Conservation (phyloP, 2,888 invertebrate genomes). For the Lycophotia porphyrea region DNA sequence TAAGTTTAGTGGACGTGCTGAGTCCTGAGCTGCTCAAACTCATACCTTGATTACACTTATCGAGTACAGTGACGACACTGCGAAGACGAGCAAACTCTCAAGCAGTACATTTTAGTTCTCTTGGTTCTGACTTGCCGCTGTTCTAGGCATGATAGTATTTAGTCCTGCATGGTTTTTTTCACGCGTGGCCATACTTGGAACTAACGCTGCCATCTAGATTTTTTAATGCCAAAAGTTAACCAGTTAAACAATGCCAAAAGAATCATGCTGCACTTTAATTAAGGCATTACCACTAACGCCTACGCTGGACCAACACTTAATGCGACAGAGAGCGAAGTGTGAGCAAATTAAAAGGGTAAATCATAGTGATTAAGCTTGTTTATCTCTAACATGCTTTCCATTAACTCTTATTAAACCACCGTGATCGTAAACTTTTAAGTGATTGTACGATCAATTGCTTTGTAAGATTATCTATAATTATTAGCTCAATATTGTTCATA, state of each 20-base stretch:
- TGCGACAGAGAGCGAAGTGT: conserved; percentile 7
- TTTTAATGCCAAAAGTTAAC: not conserved
- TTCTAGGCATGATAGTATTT: not conserved
- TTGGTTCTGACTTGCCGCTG: too few species aligned
- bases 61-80: not conserved
- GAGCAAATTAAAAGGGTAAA: not conserved
- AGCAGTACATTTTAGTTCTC: not conserved
- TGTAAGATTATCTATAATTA: conserved; percentile 3
- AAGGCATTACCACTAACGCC: conserved; percentile 11
- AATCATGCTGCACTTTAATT: not conserved
- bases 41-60: not conserved
- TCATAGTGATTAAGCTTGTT: not conserved
- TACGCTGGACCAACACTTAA: conserved; percentile 4
- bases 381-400: conserved; percentile 1
- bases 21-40: not conserved
- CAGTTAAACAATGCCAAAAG: not conserved
- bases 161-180: not conserved
- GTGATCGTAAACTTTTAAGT: conserved; percentile 14
- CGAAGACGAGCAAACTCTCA: not conserved
- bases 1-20: not conserved
- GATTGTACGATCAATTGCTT: conserved; percentile 16
- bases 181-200: not conserved
- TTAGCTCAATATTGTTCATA: not conserved
- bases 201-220: not conserved
- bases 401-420: conserved; percentile 13